Percentiles rank a stretch among this genome's conserved stretches.
These are phyloP conservation scores for Cairina moschata DNA, from an alignment of 2,113 vertebrate species.

Conservation along the genomic window DNA sequence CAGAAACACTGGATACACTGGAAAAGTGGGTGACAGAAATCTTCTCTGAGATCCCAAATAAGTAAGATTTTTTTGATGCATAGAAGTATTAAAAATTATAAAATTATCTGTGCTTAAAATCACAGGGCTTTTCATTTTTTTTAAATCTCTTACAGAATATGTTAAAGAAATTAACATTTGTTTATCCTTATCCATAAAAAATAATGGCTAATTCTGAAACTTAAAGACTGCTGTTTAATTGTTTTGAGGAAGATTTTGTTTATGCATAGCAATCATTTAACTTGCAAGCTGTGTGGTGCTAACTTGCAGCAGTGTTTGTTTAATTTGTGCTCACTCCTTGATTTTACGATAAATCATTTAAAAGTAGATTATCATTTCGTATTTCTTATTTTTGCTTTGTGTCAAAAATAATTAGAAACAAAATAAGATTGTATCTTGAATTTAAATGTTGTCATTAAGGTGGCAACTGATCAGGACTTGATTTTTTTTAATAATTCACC, in stretches of 20 bases:
- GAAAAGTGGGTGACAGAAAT: conserved; percentile 95
- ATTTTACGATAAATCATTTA: neutral
- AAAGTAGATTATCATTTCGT: neutral
- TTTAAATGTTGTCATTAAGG: neutral
- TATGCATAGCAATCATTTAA: neutral
- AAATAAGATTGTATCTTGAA: neutral
- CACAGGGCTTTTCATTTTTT: neutral
- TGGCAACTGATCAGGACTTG: neutral
- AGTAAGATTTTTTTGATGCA: conserved; percentile 80
- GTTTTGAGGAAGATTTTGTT: neutral
- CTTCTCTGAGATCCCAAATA: conserved; percentile 93
- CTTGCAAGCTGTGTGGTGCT: neutral
- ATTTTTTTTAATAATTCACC: neutral
- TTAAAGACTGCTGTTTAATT: neutral
- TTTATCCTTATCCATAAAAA: neutral
- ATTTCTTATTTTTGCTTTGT: neutral
- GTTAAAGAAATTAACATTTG: neutral
- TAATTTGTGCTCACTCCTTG: neutral
- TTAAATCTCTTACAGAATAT: neutral
- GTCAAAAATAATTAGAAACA: neutral
- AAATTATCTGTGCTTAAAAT: neutral
- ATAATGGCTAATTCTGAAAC: neutral
- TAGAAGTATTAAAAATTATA: neutral
- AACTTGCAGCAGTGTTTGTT: neutral
- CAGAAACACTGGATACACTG: conserved; percentile 93